Evolutionary conservation across 2,113 vertebrate genomes (phyloP).

Genomic region (Cryptomyrus ogoouensis): DNA sequence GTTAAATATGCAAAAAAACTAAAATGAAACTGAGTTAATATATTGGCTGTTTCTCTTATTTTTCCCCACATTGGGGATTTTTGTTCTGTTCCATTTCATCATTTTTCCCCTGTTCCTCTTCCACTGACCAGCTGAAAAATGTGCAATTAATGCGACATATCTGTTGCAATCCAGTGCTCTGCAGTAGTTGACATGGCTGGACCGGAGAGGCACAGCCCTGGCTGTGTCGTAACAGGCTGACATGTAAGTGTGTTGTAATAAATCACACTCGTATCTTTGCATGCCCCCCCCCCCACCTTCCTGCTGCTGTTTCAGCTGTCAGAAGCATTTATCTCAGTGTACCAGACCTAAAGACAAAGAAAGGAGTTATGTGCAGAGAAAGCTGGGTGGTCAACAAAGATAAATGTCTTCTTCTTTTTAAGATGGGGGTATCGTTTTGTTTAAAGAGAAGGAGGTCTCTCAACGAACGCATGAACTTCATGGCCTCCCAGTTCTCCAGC

Average conservation of each 20-base stretch:
- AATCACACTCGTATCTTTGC: constrained; percentile 31
- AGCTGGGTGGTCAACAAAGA: not conserved
- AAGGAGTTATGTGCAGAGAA: not conserved
- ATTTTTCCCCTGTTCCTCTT: not conserved
- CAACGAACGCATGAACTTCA: not conserved
- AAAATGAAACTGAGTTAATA: not conserved
- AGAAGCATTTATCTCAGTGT: not conserved
- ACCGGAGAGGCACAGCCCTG: not conserved
- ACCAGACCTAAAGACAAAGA: not conserved
- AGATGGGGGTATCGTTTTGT: not conserved
- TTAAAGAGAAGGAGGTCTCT: not conserved
- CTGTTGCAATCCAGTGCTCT: not conserved
- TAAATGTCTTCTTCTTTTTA: not conserved
- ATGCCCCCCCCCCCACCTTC: not conserved
- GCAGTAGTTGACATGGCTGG: too few relatives aligned
- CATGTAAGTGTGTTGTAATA: constrained; percentile 26
- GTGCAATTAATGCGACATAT: not conserved
- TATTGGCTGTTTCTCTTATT: not conserved
- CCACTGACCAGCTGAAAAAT: not conserved
- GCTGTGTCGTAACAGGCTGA: not conserved
- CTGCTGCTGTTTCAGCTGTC: not conserved
- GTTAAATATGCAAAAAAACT: not conserved
- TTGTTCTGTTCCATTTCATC: not conserved
- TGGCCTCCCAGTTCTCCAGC: not conserved
- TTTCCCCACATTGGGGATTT: not conserved